phyloP scores from a whole-genome alignment of 64 coral and sea anemone species.

The Astreopora myriophthalma region DNA sequence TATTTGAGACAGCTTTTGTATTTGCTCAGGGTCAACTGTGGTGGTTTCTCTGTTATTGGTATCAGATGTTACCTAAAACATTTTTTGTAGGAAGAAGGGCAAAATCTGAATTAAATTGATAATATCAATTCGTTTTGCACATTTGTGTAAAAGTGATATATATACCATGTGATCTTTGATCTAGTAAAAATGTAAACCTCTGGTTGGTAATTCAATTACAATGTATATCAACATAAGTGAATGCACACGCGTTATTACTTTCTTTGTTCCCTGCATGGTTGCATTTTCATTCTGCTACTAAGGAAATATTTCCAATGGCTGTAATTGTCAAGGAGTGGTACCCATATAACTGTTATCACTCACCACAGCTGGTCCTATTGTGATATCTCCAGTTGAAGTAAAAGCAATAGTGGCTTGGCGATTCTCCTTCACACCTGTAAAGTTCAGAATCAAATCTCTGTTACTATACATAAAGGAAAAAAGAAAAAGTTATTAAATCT shows the following conservation, averaged over 20 bases:
- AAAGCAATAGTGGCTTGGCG: conserved; percentile 34
- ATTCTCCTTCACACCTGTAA: conserved; percentile 23
- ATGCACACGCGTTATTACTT: neutral
- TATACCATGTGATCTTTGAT: neutral
- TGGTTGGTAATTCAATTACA: neutral
- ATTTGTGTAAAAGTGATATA: neutral
- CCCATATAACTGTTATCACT: conserved; percentile 30
- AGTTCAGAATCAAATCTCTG: conserved; percentile 12
- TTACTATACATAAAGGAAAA: too few species aligned
- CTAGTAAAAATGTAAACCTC: neutral
- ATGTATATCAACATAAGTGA: neutral
- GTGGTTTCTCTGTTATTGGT: conserved; percentile 44
- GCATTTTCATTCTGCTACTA: neutral
- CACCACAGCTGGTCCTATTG: conserved; percentile 23
- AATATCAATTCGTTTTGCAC: neutral
- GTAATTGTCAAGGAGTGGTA: conserved; percentile 30
- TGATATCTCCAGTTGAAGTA: conserved; percentile 42
- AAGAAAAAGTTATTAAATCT: too few species aligned
- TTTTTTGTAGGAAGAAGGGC: neutral
- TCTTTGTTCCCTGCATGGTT: neutral
- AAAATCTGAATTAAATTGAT: neutral
- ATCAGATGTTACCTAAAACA: conserved; percentile 38
- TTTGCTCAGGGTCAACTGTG: conserved; percentile 59
- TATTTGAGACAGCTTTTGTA: conserved; percentile 60
- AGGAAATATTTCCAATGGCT: conserved; percentile 8